phyloP scores from a whole-genome alignment of 2,888 invertebrate species.

The Euplexia lucipara region DNA sequence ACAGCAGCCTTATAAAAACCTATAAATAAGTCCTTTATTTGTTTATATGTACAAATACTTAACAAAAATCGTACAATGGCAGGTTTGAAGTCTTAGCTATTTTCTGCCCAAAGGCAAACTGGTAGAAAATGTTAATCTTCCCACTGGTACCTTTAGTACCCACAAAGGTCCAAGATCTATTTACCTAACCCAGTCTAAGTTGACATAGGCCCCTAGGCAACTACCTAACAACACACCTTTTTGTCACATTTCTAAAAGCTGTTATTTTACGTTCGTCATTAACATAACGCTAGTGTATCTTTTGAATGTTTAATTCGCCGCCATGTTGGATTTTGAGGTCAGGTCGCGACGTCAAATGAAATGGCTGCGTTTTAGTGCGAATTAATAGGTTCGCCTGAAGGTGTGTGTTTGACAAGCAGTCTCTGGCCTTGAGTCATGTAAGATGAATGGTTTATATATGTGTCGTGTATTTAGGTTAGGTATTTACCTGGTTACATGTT shows the following conservation, averaged over 20 bases:
- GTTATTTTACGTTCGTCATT: conserved; percentile 53
- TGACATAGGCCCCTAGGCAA: conserved; percentile 31
- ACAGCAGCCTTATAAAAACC: too few relatives aligned
- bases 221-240: conserved; percentile 36
- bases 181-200: conserved; percentile 28
- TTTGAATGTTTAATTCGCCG: conserved; percentile 44
- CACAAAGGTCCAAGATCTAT: neutral
- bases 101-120: too few relatives aligned
- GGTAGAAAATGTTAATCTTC: too few relatives aligned
- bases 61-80: too few relatives aligned
- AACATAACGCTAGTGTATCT: conserved; percentile 41
- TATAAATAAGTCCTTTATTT: too few relatives aligned
- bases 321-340: conserved; percentile 54
- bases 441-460: neutral
- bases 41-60: too few relatives aligned
- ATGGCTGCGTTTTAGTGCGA: conserved; percentile 32
- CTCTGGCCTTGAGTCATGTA: conserved; percentile 9
- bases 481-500: too few relatives aligned
- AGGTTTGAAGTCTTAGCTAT: too few relatives aligned
- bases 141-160: too few relatives aligned
- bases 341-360: conserved; percentile 42
- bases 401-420: neutral
- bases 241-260: conserved; percentile 42
- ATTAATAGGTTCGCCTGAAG: conserved; percentile 31
- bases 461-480: neutral